Evolutionary conservation across 2,113 vertebrate species (phyloP).

Genomic region (Callocephalon fimbriatum): DNA sequence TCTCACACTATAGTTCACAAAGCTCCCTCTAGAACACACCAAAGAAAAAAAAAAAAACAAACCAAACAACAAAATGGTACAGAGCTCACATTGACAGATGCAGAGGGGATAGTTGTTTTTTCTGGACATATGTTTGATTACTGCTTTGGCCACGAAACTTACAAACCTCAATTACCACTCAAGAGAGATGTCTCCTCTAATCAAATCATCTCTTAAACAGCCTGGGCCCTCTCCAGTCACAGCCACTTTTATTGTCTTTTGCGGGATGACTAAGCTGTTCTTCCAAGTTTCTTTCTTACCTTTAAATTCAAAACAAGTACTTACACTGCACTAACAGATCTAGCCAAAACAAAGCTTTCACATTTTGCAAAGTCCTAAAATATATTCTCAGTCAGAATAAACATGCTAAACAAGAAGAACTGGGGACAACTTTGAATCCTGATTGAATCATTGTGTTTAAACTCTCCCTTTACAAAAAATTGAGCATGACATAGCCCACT

Average conservation of each 20-base stretch:
- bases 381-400: neutral
- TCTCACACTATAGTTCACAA: neutral
- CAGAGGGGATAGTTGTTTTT: neutral
- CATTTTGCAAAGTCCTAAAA: neutral
- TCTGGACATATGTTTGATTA: slow-evolving; percentile 28
- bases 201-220: neutral
- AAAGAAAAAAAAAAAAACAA: neutral
- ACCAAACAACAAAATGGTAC: neutral
- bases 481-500: neutral
- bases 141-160: neutral
- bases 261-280: neutral
- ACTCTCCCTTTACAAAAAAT: neutral
- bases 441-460: neutral
- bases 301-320: neutral
- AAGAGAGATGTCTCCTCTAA: neutral
- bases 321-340: neutral
- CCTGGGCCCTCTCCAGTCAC: neutral
- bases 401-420: neutral
- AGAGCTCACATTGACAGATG: neutral
- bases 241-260: neutral
- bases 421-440: neutral
- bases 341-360: neutral
- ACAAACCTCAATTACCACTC: neutral
- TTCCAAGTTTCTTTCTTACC: neutral
- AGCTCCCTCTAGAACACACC: neutral